Evolutionary conservation across 2,888 invertebrate genomes (phyloP).

Genomic region (Hydrotaea diabolus): DNA sequence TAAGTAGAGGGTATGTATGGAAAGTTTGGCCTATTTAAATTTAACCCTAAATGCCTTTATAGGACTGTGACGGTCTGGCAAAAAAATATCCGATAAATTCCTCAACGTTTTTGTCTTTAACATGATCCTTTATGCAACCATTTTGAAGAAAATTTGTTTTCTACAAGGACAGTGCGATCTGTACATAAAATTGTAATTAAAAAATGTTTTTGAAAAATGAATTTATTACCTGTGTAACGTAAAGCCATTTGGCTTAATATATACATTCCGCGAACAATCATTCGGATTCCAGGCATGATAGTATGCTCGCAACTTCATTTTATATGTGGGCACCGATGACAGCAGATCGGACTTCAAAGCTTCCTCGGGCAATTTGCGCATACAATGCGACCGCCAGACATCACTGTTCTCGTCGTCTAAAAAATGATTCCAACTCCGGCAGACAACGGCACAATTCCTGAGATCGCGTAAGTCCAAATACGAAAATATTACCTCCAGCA

Average conservation of each 20-base stretch:
- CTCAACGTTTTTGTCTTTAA: no score
- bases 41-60: no score
- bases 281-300: slow-evolving; percentile 98
- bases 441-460: slow-evolving; percentile 93
- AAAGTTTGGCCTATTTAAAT: no score
- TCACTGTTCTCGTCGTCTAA: slow-evolving; percentile 96
- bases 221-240: slow-evolving; percentile 92
- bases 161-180: no score
- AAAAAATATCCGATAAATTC: no score
- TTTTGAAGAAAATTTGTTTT: no score
- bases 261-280: slow-evolving; percentile 98
- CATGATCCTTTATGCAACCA: no score
- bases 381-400: slow-evolving; percentile 95
- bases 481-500: slow-evolving; percentile 94
- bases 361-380: slow-evolving; percentile 91
- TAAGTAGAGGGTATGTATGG: no score
- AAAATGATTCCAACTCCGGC: slow-evolving; percentile 95
- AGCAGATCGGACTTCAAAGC: slow-evolving; percentile 94
- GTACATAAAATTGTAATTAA: no score
- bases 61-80: no score
- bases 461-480: slow-evolving; percentile 93
- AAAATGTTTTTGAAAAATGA: no score
- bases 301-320: slow-evolving; percentile 95
- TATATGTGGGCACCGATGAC: slow-evolving; percentile 92
- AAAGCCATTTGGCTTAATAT: slow-evolving; percentile 97